These are phyloP conservation scores for Zeuzera pyrina DNA, from an alignment of 2,888 invertebrate species.

Conservation along the genomic window DNA sequence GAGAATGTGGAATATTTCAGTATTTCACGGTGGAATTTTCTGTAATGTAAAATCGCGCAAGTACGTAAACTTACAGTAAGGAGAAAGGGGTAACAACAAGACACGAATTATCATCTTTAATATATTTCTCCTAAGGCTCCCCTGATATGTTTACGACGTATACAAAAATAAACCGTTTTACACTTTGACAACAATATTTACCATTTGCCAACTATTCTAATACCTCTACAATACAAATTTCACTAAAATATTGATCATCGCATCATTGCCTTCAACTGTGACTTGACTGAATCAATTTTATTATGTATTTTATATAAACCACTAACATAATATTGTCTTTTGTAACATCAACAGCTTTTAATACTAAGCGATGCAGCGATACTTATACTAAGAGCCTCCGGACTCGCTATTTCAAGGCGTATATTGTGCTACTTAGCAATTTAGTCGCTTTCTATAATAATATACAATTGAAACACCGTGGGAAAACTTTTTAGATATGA, in stretches of 20 bases:
- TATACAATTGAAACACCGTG: no score
- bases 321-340: no score
- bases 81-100: conserved; percentile 6
- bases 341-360: no score
- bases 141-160: conserved; percentile 62
- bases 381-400: no score
- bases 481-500: no score
- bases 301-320: no score
- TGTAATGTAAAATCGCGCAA: conserved; percentile 6
- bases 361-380: no score
- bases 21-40: no score
- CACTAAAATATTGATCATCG: conserved; percentile 5
- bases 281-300: conserved; percentile 13
- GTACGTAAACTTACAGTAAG: conserved; percentile 7
- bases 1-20: no score
- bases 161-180: conserved; percentile 68
- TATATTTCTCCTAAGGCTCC: conserved; percentile 43
- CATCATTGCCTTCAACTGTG: conserved; percentile 39
- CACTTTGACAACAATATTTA: conserved; percentile 41
- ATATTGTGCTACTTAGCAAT: no score
- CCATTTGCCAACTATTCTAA: not conserved
- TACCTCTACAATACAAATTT: not conserved
- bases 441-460: no score
- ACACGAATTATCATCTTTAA: not conserved
- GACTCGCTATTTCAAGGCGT: no score